Base-by-base conservation (phyloP, 2,113 vertebrate genomes). In the Oostethus manadensis region DNA sequence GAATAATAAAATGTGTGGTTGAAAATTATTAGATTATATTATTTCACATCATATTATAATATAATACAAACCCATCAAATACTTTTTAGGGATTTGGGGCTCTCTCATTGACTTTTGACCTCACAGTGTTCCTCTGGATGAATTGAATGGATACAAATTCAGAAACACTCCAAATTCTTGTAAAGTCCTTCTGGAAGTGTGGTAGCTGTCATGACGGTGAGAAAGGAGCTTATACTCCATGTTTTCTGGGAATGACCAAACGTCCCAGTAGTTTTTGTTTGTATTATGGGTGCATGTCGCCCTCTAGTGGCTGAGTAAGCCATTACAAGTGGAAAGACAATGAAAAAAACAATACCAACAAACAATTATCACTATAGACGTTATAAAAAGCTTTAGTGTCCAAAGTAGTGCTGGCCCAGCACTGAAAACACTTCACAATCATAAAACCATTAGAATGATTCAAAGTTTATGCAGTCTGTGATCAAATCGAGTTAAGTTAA, bases 221-320 rank as follows among this genome's bases (percentile, higher is more conserved):
- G 2, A 11, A 38, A 38, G 23, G 23, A 26, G 23, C 5, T 26
- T 26, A 2, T 26, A 26, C 23, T 26, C 23, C 23, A 26, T 26
- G 5, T 26, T 26, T 26, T 26, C 23, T 26, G 2, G 2, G 9
- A 38, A 38, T 38, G 35, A 38, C 10, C 5, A 38, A 7, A n/a
- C 9, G 11, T 14, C 33, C 33, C 29, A 40, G 7, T 38, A 38
- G 10, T n/a, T 33, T 33, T 55, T 7, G 17, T 33, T 35, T 18
- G 29, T 17, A 45, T 46, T 20, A 22, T 13, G n/a, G 54, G 42
- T 2, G 7, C 10, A 26, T 69, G 26, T 53, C 48, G 16, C 59
- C 68, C 64, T 62, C 83, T 81, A 62, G 74, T 71, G 82, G 64
- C 16, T 1, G 17, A 6, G 1, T 26, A 0, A 0, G 22, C 1